Evolutionary conservation across 2,797 vertebrate species (phyloP).

Genomic region (Rhinophrynus dorsalis): DNA sequence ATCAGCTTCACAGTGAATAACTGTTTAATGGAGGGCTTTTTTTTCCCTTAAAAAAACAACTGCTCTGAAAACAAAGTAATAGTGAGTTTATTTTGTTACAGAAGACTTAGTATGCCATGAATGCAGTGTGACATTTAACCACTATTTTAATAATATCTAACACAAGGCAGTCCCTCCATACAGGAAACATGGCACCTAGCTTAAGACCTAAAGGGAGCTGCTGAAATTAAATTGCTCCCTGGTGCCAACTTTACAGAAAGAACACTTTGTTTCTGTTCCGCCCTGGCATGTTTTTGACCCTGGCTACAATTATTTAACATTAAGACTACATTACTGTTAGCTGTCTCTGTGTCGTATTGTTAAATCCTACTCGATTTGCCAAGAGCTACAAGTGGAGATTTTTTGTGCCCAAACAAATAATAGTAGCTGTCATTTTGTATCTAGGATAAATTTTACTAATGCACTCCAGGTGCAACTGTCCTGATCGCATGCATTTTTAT

Average conservation of each 20-base stretch:
- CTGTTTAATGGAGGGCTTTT: neutral
- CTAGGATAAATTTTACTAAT: constrained; percentile 62
- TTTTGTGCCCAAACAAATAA: constrained; percentile 64
- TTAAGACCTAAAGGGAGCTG: constrained; percentile 56
- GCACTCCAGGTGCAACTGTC: constrained; percentile 62
- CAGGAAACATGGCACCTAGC: constrained; percentile 55
- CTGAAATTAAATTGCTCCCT: constrained; percentile 53
- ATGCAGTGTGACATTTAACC: constrained; percentile 37
- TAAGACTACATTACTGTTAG: constrained; percentile 58
- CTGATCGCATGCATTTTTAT: constrained; percentile 55
- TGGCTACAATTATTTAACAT: constrained; percentile 59
- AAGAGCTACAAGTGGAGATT: constrained; percentile 59
- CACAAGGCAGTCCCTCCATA: neutral
- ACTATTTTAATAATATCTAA: constrained; percentile 35
- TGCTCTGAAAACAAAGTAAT: neutral
- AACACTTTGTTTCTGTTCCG: constrained; percentile 61
- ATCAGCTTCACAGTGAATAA: constrained; percentile 15
- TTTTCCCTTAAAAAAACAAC: constrained; percentile 4
- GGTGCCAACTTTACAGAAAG: constrained; percentile 56
- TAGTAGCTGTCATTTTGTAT: constrained; percentile 62
- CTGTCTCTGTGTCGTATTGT: constrained; percentile 61
- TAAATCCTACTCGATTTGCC: constrained; percentile 62
- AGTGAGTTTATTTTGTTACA: constrained; percentile 23
- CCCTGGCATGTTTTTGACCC: constrained; percentile 58
- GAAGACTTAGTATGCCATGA: constrained; percentile 25